Conservation (phyloP, 1,140 invertebrate species). For the Drosophila elegans region DNA sequence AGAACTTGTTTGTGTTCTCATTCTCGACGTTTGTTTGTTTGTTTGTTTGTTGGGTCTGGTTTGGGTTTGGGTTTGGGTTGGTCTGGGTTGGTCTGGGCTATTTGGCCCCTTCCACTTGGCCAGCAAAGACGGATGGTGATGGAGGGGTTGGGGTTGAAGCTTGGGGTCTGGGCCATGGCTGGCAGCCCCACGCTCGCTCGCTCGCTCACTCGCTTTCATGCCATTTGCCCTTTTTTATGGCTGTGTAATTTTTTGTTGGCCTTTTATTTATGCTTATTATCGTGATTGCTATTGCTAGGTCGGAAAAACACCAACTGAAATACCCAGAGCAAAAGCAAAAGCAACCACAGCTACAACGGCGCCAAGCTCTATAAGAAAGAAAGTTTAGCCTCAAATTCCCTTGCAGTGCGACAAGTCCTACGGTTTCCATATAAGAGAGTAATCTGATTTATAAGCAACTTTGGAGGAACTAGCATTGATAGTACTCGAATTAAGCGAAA, state of each 20-base stretch:
- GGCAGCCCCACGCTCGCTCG: not conserved
- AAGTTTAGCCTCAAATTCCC: conserved; percentile 1
- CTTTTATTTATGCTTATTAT: conserved; percentile 82
- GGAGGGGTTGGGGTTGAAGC: conserved; percentile 13
- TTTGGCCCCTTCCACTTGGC: conserved; percentile 11
- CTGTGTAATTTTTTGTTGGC: conserved; percentile 77
- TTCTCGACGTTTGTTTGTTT: conserved; percentile 34
- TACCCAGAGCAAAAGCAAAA: conserved; percentile 3
- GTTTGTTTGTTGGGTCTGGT: conserved; percentile 16
- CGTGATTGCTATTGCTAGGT: conserved; percentile 67
- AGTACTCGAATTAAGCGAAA: not conserved
- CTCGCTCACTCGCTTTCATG: conserved; percentile 7
- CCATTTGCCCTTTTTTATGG: conserved; percentile 77
- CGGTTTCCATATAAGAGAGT: not conserved
- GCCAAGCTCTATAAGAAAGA: not conserved
- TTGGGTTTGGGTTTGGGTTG: not conserved
- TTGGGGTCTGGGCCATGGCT: not conserved
- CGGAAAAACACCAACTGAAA: conserved; percentile 4
- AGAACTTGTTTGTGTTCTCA: conserved; percentile 76
- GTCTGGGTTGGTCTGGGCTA: conserved; percentile 7
- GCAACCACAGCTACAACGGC: conserved; percentile 2
- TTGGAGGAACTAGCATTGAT: not conserved
- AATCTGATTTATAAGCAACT: not conserved
- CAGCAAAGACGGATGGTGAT: conserved; percentile 27
- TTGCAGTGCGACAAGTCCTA: not conserved